These are phyloP conservation scores for Drosophila pallidifrons DNA, from an alignment of 1,140 invertebrate species.

Conservation along the genomic window DNA sequence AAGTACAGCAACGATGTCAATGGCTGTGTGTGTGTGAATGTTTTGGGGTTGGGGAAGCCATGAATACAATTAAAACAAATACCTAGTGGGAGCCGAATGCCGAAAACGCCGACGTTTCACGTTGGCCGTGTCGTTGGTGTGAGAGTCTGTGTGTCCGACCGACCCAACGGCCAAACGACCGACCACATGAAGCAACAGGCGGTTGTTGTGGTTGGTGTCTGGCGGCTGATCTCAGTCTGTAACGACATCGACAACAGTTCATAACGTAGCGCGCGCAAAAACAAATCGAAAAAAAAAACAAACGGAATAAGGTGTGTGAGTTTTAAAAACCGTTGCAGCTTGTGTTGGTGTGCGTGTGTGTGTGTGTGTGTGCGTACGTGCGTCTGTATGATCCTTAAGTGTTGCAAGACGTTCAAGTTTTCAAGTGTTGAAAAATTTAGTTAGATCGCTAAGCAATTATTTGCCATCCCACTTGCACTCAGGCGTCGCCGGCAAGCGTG, in stretches of 20 bases:
- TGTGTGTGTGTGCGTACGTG: slow-evolving; percentile 14
- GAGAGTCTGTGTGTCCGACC: slow-evolving; percentile 28
- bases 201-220: slow-evolving; percentile 52
- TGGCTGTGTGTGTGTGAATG: slow-evolving; percentile 25
- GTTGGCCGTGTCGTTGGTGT: background rate
- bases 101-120: slow-evolving; percentile 48
- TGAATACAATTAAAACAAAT: slow-evolving; percentile 18
- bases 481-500: slow-evolving; percentile 36
- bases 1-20: slow-evolving; percentile 38
- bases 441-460: slow-evolving; percentile 39
- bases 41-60: slow-evolving; percentile 35
- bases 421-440: slow-evolving; percentile 45
- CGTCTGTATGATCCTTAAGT: slow-evolving; percentile 40
- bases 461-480: slow-evolving; percentile 54
- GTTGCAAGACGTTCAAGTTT: slow-evolving; percentile 53
- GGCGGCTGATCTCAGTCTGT: slow-evolving; percentile 58
- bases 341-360: slow-evolving; percentile 6
- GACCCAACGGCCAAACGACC: slow-evolving; percentile 8
- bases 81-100: slow-evolving; percentile 42
- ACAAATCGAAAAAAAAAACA: slow-evolving; percentile 33
- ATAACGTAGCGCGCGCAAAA: slow-evolving; percentile 60
- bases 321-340: slow-evolving; percentile 24
- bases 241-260: slow-evolving; percentile 63
- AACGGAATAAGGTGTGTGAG: slow-evolving; percentile 51
- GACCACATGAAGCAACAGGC: slow-evolving; percentile 64